A percentile compares a stretch with the other conserved stretches of the same genome.
These are phyloP conservation scores for Pachyuromys duprasi DNA, from an alignment of 2,797 vertebrate genomes.

Conservation along the genomic window DNA sequence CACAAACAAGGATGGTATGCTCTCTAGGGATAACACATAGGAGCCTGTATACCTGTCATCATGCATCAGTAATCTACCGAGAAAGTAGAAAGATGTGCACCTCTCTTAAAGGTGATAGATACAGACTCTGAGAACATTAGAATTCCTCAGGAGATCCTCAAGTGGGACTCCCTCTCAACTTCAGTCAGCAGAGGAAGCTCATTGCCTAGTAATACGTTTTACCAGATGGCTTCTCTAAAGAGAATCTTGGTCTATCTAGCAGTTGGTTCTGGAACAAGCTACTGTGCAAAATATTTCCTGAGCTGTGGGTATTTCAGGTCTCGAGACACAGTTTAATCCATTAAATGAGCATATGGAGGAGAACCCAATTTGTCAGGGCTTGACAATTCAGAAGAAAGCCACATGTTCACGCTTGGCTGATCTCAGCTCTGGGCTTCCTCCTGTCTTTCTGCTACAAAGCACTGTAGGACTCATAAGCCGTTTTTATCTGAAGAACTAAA, in stretches of 20 bases:
- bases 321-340: slow-evolving; percentile 11
- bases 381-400: slow-evolving; percentile 8
- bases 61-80: neutral
- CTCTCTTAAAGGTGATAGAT: neutral
- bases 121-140: neutral
- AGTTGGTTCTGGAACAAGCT: neutral
- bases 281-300: slow-evolving; percentile 18
- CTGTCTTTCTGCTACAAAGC: slow-evolving; percentile 16
- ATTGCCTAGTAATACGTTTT: neutral
- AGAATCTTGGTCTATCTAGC: neutral
- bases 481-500: neutral
- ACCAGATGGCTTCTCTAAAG: neutral
- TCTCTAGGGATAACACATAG: neutral
- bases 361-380: slow-evolving; percentile 38
- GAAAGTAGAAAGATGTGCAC: neutral
- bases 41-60: neutral
- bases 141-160: neutral
- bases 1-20: neutral
- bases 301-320: slow-evolving; percentile 23
- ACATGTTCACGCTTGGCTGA: slow-evolving; percentile 11
- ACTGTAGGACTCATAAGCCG: neutral
- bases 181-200: neutral
- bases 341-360: slow-evolving; percentile 3
- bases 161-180: neutral
- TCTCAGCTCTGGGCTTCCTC: slow-evolving; percentile 22